These are phyloP conservation scores for Chrysemys picta DNA, from an alignment of 2,113 vertebrate genomes.

Conservation along the genomic window DNA sequence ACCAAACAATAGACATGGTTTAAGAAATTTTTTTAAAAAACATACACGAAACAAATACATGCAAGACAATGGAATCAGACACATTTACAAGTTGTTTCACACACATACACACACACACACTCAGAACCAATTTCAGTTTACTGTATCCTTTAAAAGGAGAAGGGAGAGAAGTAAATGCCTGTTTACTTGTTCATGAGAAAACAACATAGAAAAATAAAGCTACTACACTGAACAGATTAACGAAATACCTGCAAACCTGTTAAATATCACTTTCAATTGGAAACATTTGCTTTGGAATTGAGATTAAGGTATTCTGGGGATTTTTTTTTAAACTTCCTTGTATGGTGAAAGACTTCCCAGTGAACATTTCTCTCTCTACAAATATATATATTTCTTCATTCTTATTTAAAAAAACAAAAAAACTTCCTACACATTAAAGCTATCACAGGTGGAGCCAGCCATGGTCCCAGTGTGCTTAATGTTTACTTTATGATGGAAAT, in stretches of 20 bases:
- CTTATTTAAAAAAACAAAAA: neutral
- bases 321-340: neutral
- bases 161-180: neutral
- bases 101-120: neutral
- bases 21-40: neutral
- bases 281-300: neutral
- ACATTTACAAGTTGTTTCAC: neutral
- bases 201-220: neutral
- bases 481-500: constrained; percentile 25
- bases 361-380: neutral
- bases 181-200: neutral
- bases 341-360: neutral
- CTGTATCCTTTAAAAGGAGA: neutral
- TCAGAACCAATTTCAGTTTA: neutral
- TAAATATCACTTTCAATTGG: neutral
- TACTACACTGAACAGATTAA: neutral
- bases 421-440: neutral
- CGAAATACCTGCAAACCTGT: neutral
- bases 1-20: neutral
- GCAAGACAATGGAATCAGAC: neutral
- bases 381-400: neutral
- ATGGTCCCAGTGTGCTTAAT: neutral
- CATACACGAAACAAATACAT: neutral
- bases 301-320: neutral
- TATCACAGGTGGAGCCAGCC: constrained; percentile 42